Base-by-base conservation (phyloP, 2,113 vertebrate genomes). In the Eptesicus fuscus region DNA sequence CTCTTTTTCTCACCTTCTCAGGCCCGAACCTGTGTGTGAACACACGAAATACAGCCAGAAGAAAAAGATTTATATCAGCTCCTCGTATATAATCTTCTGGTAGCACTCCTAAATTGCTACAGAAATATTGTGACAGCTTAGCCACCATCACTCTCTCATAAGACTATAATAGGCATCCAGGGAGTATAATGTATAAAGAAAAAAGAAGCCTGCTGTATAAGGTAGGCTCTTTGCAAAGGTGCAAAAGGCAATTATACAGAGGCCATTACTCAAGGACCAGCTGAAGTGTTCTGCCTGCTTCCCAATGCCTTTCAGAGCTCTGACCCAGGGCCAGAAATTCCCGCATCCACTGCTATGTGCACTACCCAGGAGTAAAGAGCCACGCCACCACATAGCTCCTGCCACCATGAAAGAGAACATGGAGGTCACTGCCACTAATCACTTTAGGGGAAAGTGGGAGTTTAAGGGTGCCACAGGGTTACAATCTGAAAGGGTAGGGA, bases 331-430 rank as follows among this genome's bases (percentile, higher is more conserved):
- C 77, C 65, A 92, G 67, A 67, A 74, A 85, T 56, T 47, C 42
- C 44, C 32, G 7, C 25, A 7, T 37, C 59, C 32, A 7, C 82
- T 61, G 44, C 80, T 32, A 17, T 1, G 37, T 1, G 42, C 61
- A 32, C 53, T 44, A 86, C 42, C 12, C n/a, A 89, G 37, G 85
- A 88, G 32, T 63, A 88, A 87, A 79, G 53, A 65, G 30, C 44
- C 35, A 74, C 25, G 84, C 65, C 63, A 16, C 53, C 37, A 44
- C 65, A 74, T 8, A 70, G 69, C 32, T 59, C 61, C 83, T 83
- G 69, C 77, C 95, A 83, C 59, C 74, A 90, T 12, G 49, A 93
- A 91, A 85, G 63, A 89, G 86, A 85, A 91, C 35, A 74, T 16
- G 49, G 63, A 59, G 51, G 79, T 83, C 30, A 30, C 0, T 23